phyloP scores from a whole-genome alignment of 2,888 invertebrate genomes.

The Heliconius ismenius region DNA sequence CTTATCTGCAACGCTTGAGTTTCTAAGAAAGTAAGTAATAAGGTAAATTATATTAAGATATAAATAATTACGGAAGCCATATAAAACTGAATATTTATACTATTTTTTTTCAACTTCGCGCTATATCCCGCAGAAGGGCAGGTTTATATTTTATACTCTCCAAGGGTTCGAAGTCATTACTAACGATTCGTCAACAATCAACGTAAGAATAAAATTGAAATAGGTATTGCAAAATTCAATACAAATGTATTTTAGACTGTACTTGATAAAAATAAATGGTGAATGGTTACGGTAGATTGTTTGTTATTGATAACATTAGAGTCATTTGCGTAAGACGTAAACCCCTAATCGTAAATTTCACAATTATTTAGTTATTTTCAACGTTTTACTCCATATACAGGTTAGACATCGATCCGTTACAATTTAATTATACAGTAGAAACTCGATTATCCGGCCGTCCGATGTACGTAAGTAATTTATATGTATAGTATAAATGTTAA shows the following conservation, averaged over 20 bases:
- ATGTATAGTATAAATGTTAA: too few relatives aligned
- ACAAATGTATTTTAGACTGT: neutral
- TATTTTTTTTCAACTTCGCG: neutral
- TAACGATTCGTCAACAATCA: neutral
- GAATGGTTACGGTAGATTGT: conserved; percentile 51
- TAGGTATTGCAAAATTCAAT: neutral
- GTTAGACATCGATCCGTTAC: too few relatives aligned
- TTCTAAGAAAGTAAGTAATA: conserved; percentile 5
- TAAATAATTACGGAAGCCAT: neutral
- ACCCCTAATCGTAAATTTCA: too few relatives aligned
- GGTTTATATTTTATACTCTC: neutral
- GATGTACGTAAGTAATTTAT: too few relatives aligned
- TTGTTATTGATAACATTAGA: conserved; percentile 44
- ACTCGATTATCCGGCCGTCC: too few relatives aligned
- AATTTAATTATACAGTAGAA: too few relatives aligned
- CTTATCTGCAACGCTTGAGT: conserved; percentile 6
- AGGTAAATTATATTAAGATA: neutral
- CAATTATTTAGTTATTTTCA: neutral
- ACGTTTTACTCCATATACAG: neutral
- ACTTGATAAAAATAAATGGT: conserved; percentile 29
- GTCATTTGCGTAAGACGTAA: conserved; percentile 49
- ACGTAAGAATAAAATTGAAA: neutral
- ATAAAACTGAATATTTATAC: neutral
- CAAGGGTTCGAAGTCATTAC: neutral
- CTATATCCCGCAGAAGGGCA: too few relatives aligned